phyloP scores from a whole-genome alignment of 2,113 vertebrate genomes.

The Lophura nycthemera region DNA sequence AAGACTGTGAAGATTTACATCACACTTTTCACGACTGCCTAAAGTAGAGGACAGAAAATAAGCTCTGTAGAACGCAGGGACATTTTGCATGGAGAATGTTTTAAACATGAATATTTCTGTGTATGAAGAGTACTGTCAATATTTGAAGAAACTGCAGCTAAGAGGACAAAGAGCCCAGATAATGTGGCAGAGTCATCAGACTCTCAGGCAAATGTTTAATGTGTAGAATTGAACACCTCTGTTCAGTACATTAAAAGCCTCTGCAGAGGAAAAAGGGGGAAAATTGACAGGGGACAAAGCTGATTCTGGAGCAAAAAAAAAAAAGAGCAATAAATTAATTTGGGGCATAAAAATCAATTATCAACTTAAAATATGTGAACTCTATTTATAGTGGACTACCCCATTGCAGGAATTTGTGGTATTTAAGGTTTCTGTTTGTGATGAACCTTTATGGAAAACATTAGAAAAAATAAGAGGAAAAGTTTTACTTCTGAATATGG shows the following conservation, averaged over 20 bases:
- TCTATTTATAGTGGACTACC: background rate
- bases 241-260: background rate
- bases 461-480: background rate
- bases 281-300: rapidly evolving
- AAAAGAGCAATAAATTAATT: background rate
- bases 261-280: background rate
- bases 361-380: background rate
- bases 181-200: background rate
- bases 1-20: background rate
- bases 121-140: background rate
- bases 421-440: background rate
- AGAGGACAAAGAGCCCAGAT: background rate
- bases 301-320: background rate
- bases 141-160: background rate
- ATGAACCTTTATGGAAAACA: background rate
- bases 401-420: background rate
- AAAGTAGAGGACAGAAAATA: slow-evolving; percentile 4
- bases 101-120: background rate
- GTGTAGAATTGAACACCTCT: background rate
- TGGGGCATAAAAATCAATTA: background rate
- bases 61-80: background rate
- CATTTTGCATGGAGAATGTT: background rate
- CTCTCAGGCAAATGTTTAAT: background rate
- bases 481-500: background rate
- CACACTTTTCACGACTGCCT: background rate